A percentile compares a stretch with the other conserved stretches of the same genome.
phyloP scores from a whole-genome alignment of 1,140 invertebrate species.

The Stegodyphus dumicola region DNA sequence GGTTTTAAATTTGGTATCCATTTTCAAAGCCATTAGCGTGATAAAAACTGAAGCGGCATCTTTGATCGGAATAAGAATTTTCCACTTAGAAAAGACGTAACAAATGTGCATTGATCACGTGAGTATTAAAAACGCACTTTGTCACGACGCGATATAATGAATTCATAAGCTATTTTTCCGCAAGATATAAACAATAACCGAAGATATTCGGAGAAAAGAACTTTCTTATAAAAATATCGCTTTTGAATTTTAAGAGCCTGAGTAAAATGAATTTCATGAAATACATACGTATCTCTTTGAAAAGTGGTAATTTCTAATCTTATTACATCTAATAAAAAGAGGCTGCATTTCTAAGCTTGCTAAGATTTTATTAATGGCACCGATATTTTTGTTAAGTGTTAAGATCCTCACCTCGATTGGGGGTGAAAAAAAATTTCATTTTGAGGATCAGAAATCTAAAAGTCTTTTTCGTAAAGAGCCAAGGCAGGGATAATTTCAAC shows the following conservation, averaged over 20 bases:
- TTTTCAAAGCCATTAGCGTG: constrained; percentile 14
- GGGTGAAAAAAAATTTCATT: too few relatives aligned
- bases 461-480: too few relatives aligned
- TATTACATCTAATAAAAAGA: constrained; percentile 35
- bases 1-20: background rate
- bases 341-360: constrained; percentile 10
- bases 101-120: too few relatives aligned
- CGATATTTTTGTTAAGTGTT: constrained; percentile 49
- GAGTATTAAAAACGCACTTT: too few relatives aligned
- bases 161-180: too few relatives aligned
- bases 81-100: too few relatives aligned
- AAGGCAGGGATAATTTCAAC: too few relatives aligned
- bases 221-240: background rate
- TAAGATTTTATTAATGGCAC: constrained; percentile 24
- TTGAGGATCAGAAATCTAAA: too few relatives aligned
- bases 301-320: background rate
- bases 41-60: background rate
- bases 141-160: too few relatives aligned
- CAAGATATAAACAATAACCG: background rate
- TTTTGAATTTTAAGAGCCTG: background rate
- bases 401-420: background rate
- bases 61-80: too few relatives aligned
- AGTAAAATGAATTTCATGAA: background rate
- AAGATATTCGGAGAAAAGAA: background rate
- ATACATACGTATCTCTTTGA: background rate